Evolutionary conservation across 2,797 vertebrate genomes (phyloP).

Genomic region (Meda fulgida): DNA sequence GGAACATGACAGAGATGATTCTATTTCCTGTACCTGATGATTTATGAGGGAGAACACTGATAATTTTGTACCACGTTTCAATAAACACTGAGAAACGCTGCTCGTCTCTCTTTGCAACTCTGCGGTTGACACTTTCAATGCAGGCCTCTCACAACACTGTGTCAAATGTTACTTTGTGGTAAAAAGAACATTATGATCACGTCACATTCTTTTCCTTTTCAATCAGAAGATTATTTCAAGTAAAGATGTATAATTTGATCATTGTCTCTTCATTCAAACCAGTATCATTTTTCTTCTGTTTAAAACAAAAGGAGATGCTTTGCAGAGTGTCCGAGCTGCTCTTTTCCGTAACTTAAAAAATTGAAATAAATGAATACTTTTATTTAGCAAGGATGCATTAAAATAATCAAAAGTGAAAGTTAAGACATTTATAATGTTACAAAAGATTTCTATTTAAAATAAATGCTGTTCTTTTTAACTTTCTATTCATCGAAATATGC

Average conservation of each 20-base stretch:
- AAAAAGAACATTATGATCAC: neutral
- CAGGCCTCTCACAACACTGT: neutral
- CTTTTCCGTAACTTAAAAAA: neutral
- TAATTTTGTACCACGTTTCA: conserved; percentile 51
- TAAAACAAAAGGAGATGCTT: neutral
- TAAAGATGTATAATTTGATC: neutral
- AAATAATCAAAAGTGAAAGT: neutral
- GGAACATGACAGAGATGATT: conserved; percentile 24
- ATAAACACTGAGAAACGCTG: conserved; percentile 42
- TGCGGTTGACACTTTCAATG: neutral
- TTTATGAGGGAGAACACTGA: conserved; percentile 26
- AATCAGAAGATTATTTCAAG: neutral
- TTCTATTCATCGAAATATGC: neutral
- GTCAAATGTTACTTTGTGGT: neutral
- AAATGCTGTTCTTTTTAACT: neutral
- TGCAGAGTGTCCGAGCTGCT: neutral
- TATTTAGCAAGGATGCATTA: neutral
- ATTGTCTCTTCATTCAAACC: neutral
- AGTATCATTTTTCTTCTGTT: neutral
- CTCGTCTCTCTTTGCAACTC: conserved; percentile 30
- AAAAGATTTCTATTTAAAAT: neutral
- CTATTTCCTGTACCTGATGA: conserved; percentile 41
- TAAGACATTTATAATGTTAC: neutral
- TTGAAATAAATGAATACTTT: neutral
- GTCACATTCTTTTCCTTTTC: neutral